A percentile compares a stretch with the other conserved stretches of the same genome.
Evolutionary conservation across 2,888 invertebrate species (phyloP).

Genomic region (Limnephilus marmoratus): DNA sequence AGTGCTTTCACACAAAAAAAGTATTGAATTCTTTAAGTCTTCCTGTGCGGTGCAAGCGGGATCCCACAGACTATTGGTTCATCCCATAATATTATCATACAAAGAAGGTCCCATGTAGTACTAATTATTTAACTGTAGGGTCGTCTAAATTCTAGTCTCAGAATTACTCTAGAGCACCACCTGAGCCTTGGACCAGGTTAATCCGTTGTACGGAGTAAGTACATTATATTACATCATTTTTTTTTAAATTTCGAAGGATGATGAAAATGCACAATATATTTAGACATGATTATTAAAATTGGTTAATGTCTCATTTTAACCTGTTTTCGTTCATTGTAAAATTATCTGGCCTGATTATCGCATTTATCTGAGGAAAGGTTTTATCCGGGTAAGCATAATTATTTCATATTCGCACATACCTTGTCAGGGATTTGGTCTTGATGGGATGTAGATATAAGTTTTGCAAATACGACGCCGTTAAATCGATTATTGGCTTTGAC

Average conservation of each 20-base stretch:
- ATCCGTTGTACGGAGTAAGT: not conserved
- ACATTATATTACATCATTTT: not conserved
- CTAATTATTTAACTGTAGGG: not conserved
- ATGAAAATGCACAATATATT: not conserved
- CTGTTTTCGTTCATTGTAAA: not conserved
- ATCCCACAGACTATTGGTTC: too few relatives aligned
- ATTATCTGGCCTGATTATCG: not conserved
- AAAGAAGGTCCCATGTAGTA: too few relatives aligned
- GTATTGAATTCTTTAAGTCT: too few relatives aligned
- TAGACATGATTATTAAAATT: not conserved
- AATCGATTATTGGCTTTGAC: constrained; percentile 84
- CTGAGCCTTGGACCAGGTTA: not conserved
- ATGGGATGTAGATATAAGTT: constrained; percentile 86
- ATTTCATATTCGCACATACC: constrained; percentile 74
- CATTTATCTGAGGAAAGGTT: not conserved
- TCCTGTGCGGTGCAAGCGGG: too few relatives aligned
- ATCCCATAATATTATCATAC: too few relatives aligned
- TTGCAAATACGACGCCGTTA: constrained; percentile 84
- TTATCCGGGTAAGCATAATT: not conserved
- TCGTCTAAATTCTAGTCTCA: not conserved
- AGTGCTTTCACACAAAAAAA: too few relatives aligned
- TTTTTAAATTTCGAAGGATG: not conserved
- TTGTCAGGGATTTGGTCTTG: constrained; percentile 87
- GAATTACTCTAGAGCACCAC: not conserved
- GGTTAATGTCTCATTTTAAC: not conserved